These are phyloP conservation scores for Proctacanthus coquilletti DNA, from an alignment of 1,140 invertebrate genomes.

Conservation along the genomic window DNA sequence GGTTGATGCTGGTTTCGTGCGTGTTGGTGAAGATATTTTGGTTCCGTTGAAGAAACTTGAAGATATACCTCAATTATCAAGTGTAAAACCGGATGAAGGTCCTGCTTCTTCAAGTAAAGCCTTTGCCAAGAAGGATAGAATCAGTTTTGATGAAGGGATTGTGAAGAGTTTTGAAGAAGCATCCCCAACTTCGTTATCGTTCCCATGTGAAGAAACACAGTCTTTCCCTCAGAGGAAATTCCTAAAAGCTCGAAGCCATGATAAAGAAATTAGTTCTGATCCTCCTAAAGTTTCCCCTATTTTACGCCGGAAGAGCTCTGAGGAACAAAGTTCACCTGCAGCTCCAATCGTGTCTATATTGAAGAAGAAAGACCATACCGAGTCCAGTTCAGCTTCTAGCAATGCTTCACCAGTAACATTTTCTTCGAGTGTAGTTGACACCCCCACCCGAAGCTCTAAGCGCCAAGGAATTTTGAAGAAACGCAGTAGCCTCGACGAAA, in stretches of 20 bases:
- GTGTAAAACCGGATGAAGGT: too few relatives aligned
- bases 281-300: constrained; percentile 18
- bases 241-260: constrained; percentile 9
- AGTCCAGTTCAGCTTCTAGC: constrained; percentile 35
- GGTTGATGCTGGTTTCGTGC: too few relatives aligned
- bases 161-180: background rate
- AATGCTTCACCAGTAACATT: constrained; percentile 51
- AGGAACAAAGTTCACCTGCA: constrained; percentile 23
- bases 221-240: constrained; percentile 1
- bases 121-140: constrained; percentile 8
- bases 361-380: constrained; percentile 52
- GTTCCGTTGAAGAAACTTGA: too few relatives aligned
- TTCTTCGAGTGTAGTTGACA: constrained; percentile 47
- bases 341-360: constrained; percentile 49
- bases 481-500: constrained; percentile 60
- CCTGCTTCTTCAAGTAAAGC: too few relatives aligned
- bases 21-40: too few relatives aligned
- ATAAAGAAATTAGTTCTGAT: constrained; percentile 6
- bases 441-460: constrained; percentile 34
- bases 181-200: constrained; percentile 3
- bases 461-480: constrained; percentile 67
- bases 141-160: constrained; percentile 7
- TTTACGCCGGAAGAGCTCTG: constrained; percentile 23
- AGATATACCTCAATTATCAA: too few relatives aligned
- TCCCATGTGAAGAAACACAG: too few relatives aligned